Percentiles rank a stretch among this genome's conserved stretches.
Evolutionary conservation across 1,140 invertebrate genomes (phyloP).

Genomic region (Dendroctonus valens): DNA sequence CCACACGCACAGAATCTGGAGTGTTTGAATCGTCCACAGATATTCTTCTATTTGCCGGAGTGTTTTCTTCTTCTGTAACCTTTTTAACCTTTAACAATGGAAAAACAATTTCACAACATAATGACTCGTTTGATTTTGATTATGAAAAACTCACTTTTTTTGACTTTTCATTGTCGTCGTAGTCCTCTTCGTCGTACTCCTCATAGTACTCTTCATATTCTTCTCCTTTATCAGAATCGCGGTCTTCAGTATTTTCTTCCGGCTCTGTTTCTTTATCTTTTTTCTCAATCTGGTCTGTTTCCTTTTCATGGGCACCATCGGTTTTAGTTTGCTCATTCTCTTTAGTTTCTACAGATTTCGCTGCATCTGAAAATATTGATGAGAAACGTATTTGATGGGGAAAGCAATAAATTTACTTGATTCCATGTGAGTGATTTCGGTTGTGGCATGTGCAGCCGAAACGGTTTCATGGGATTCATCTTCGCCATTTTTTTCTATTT

Average conservation of each 20-base stretch:
- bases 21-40: too few species aligned
- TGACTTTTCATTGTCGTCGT: constrained; percentile 2
- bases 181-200: constrained; percentile 21
- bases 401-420: background rate
- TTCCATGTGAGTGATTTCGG: background rate
- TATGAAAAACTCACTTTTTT: background rate
- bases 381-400: background rate
- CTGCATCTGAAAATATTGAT: background rate
- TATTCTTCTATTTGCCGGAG: too few species aligned
- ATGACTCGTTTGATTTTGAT: too few species aligned
- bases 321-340: background rate
- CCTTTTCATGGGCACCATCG: background rate
- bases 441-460: background rate
- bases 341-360: background rate
- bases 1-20: too few species aligned
- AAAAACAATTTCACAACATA: too few species aligned
- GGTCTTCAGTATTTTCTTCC: constrained; percentile 20
- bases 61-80: background rate
- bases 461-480: background rate
- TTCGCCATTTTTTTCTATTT: background rate
- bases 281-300: constrained; percentile 22
- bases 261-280: constrained; percentile 28
- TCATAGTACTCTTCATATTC: constrained; percentile 27
- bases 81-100: background rate
- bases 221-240: constrained; percentile 6